Evolutionary conservation across 53 echinoderm and acorn worm genomes (phyloP).

Genomic region (Glandiceps talaboti): DNA sequence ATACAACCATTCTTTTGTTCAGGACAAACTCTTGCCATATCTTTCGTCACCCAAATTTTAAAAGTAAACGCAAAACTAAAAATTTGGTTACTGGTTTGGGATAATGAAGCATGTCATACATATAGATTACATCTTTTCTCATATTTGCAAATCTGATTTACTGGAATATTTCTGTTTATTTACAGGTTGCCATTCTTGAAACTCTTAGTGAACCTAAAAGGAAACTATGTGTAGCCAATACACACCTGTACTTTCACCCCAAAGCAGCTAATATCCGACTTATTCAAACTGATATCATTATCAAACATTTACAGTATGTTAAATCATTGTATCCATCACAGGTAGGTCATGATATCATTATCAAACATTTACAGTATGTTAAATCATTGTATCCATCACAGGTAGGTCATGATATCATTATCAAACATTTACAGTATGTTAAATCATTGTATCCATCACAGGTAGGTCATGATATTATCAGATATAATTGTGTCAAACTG

Average conservation of each 20-base stretch:
- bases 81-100: too few relatives aligned
- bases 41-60: too few relatives aligned
- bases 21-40: too few relatives aligned
- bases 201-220: constrained; percentile 30
- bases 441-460: constrained; percentile 26
- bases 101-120: too few relatives aligned
- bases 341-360: constrained; percentile 33
- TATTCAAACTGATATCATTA: constrained; percentile 56
- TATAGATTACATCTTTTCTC: too few relatives aligned
- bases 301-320: constrained; percentile 45
- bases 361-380: constrained; percentile 45
- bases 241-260: constrained; percentile 87
- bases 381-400: constrained; percentile 26
- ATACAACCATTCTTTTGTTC: too few relatives aligned
- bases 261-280: constrained; percentile 66
- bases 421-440: constrained; percentile 45
- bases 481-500: too few relatives aligned
- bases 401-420: constrained; percentile 33
- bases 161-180: too few relatives aligned
- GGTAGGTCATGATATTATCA: constrained; percentile 33
- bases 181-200: constrained; percentile 63
- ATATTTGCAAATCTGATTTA: too few relatives aligned
- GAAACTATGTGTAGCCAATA: constrained; percentile 75
- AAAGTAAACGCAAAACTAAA: too few relatives aligned
- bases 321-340: constrained; percentile 26